Percentiles rank a stretch among this genome's conserved stretches.
These are phyloP conservation scores for Nibea coibor DNA, from an alignment of 2,113 vertebrate species.

Conservation along the genomic window DNA sequence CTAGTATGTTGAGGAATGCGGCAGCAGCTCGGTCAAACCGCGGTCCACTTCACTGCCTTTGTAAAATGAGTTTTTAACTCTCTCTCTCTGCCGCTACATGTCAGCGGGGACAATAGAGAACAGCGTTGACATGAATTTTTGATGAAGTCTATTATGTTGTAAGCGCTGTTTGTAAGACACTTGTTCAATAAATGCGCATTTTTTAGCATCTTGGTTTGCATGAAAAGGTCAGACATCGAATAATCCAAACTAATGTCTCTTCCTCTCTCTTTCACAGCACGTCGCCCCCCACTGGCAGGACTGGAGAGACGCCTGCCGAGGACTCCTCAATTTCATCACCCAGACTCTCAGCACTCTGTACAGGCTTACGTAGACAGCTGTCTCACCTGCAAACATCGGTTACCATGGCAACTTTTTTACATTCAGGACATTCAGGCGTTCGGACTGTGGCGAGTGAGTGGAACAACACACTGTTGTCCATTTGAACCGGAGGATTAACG, in stretches of 20 bases:
- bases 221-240: constrained; percentile 25
- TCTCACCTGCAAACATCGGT: neutral
- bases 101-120: neutral
- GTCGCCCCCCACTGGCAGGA: constrained; percentile 73
- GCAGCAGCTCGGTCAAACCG: neutral
- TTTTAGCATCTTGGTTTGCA: neutral
- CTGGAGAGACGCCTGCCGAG: constrained; percentile 75
- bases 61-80: no score
- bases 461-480: neutral
- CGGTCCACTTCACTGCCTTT: neutral
- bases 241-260: neutral
- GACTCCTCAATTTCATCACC: constrained; percentile 76
- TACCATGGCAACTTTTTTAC: neutral
- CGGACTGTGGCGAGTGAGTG: neutral
- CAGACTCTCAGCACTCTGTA: constrained; percentile 80
- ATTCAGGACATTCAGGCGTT: neutral
- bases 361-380: constrained; percentile 64
- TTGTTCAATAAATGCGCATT: constrained; percentile 16
- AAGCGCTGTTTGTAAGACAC: constrained; percentile 2
- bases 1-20: neutral
- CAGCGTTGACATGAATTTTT: neutral
- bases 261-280: constrained; percentile 49
- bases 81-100: neutral
- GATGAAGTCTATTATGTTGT: neutral
- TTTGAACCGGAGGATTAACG: neutral